Evolutionary conservation across 2,113 vertebrate species (phyloP), one percentile per base, ranked within the genome.

Genomic region (Saccopteryx leptura): DNA sequence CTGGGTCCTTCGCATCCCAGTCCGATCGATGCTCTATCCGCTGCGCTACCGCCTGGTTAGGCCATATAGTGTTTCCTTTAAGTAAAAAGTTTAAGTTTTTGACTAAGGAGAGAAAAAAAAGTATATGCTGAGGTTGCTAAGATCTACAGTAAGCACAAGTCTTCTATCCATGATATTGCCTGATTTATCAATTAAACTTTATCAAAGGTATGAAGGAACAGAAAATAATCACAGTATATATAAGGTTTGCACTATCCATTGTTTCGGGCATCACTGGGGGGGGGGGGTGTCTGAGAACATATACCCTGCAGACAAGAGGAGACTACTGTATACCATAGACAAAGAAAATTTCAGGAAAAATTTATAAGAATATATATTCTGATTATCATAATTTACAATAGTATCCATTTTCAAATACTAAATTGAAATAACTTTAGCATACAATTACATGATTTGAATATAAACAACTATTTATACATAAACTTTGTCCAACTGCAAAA

Each of bases 311-410:
- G 33, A 26, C 31, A 65, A 50, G 10, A 12, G 39, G 39, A 48
- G 26, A 56, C 31, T 19, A 54, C 28, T 78, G 2, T 19, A 65
- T 81, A 83, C 26, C 31, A 97, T 87, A 46, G 96, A n/a, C 92
- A 88, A 96, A 95, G 69, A 90, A 80, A 93, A 76, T 0, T 15
- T 9, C 68, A 82, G 23, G 24, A 89, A 75, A 33, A 96, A 86
- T 91, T 96, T 96, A 93, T 56, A 86, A 97, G 39, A 24, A 97
- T 86, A 96, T 92, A 69, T 96, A 96, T 83, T 97, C 54, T 93
- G 60, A 1, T 24, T 71, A 23, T 93, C 88, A 93, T 93, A 69
- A 39, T 96, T 74, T 93, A 87, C 39, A 65, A 61, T 26, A 91
- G 65, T 85, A 50, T 80, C 39, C 56, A 31, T 4, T 80, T 97